These are phyloP conservation scores for Fratercula arctica DNA, from an alignment of 2,797 vertebrate species.

Conservation along the genomic window DNA sequence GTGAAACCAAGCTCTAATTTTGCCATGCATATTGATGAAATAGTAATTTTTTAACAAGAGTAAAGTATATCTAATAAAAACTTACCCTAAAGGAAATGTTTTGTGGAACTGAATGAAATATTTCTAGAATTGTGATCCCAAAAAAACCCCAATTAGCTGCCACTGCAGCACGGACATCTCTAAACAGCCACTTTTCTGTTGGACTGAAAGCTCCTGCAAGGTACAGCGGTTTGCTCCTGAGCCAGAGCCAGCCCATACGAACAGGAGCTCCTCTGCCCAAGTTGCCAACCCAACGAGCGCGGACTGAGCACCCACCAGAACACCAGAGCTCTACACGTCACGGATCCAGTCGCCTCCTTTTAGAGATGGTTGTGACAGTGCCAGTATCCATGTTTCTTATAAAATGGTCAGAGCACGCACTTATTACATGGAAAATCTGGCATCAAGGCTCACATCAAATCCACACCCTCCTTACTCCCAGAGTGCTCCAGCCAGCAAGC, in stretches of 20 bases:
- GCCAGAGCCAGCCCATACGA: neutral
- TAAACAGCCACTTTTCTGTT: neutral
- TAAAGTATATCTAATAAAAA: neutral
- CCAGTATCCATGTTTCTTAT: neutral
- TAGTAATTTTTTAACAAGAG: neutral
- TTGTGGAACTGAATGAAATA: neutral
- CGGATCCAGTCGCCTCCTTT: fast-evolving
- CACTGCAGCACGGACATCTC: fast-evolving
- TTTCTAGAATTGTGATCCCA: neutral
- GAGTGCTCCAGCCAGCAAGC: neutral
- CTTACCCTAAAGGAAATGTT: neutral
- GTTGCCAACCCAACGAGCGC: fast-evolving
- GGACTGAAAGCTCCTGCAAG: neutral
- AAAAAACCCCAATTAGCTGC: neutral
- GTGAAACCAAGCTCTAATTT: neutral
- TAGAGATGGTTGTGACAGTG: neutral
- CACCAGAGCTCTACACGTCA: neutral
- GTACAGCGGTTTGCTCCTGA: neutral
- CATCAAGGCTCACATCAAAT: neutral
- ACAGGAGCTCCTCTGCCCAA: neutral
- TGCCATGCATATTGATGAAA: neutral
- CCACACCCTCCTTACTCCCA: neutral
- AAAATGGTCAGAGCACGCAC: neutral
- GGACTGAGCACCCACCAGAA: neutral
- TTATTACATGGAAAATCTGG: neutral